Conservation (phyloP, 1,140 invertebrate genomes). For the Cephus cinctus region DNA sequence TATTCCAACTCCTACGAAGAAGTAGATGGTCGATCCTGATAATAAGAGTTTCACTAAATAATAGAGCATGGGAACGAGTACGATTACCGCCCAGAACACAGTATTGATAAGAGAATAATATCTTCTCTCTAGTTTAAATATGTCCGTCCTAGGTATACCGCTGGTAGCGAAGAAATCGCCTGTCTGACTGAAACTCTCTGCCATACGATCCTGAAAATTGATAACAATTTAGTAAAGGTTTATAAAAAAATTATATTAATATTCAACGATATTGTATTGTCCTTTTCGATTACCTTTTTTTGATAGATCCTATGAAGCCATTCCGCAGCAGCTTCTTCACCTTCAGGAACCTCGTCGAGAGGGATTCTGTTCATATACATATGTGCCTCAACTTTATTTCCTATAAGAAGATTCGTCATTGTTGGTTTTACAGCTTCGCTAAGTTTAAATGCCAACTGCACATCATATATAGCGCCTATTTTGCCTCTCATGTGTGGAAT, state of each 20-base stretch:
- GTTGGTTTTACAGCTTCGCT: constrained; percentile 69
- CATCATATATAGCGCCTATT: constrained; percentile 83
- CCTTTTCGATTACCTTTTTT: constrained; percentile 64
- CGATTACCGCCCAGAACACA: constrained; percentile 67
- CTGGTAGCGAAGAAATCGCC: constrained; percentile 79
- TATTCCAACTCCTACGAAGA: constrained; percentile 66
- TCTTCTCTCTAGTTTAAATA: constrained; percentile 59
- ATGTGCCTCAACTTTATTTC: constrained; percentile 72
- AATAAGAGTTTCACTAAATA: constrained; percentile 68
- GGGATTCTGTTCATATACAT: constrained; percentile 81
- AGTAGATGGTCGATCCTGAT: constrained; percentile 72
- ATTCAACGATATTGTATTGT: no score
- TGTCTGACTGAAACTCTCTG: constrained; percentile 79
- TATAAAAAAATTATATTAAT: no score
- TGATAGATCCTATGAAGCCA: constrained; percentile 83
- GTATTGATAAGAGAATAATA: constrained; percentile 72
- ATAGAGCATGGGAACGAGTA: constrained; percentile 70
- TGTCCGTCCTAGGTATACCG: constrained; percentile 63
- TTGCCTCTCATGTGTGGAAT: constrained; percentile 71
- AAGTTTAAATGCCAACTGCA: constrained; percentile 76
- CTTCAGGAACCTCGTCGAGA: constrained; percentile 75
- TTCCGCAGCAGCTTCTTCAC: constrained; percentile 73
- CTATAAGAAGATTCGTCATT: constrained; percentile 79
- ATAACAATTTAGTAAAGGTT: no score
- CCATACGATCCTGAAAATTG: constrained; percentile 70